Evolutionary conservation across 2,113 vertebrate species (phyloP), one percentile per base, ranked within the genome.

Genomic region (Romanogobio albipinnatus): DNA sequence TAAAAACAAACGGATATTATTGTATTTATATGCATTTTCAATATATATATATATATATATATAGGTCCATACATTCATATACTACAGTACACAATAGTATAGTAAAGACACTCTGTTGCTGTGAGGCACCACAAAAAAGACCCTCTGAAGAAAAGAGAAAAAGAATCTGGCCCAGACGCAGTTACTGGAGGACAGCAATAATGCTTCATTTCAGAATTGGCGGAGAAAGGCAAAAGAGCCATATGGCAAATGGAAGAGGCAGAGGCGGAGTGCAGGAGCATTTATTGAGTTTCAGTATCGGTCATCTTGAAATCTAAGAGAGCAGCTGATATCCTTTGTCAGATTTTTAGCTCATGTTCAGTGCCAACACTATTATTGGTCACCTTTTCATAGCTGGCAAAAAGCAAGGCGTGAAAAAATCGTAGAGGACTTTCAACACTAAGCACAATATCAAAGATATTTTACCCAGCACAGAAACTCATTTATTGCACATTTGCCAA

Each of bases 401-500:
- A 71, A 43, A 5, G 62, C 3, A 2, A 36, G 64, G 29, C 43
- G 39, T n/a, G 6, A 17, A 19, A 68, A 36, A 29, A n/a, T n/a
- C 15, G 17, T 29, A 58, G 43, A 11, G 8, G 43, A 29, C 39
- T 36, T 64, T 80, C 15, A 62, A 47, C 58, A 19, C 75, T 64
- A 29, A 78, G 53, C 26, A 71, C 56, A 71, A 29, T 62, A 53
- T 49, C 36, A 83, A 82, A 79, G 53, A 29, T 79, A 79, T 79
- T 73, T 68, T 70, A 76, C 58, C 45, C 58, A 76, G 58, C n/a
- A 26, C 66, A 74, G 10, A 43, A 76, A 22, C 15, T 66, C 22
- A 58, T 82, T 58, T 70, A 76, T 85, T 85, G 74, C 64, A 79
- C 61, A 85, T 81, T n/a, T 49, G 22, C 11, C 49, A 43, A 56